Percentiles rank a stretch among this genome's conserved stretches.
Conservation (phyloP, 1,140 invertebrate genomes). For the Globodera ellingtonae region DNA sequence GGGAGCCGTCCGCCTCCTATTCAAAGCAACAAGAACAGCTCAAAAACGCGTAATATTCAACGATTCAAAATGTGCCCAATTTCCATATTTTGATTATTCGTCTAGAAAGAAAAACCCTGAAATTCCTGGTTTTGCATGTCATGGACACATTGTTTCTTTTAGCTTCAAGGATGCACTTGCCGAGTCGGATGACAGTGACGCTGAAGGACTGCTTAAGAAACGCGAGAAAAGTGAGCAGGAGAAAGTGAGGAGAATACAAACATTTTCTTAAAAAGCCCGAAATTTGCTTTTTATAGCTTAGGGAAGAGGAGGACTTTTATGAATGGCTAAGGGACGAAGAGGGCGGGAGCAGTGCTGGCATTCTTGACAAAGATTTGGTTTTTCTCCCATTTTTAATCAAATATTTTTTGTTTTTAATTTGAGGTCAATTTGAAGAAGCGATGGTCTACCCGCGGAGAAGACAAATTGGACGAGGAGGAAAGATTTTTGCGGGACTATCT, state of each 20-base stretch:
- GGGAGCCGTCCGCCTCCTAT: constrained; percentile 71
- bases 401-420: not conserved
- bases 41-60: constrained; percentile 70
- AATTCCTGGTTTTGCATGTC: not conserved
- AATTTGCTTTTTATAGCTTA: constrained; percentile 63
- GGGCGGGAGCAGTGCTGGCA: constrained; percentile 67
- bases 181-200: constrained; percentile 67
- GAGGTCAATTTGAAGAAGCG: constrained; percentile 77
- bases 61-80: too few species aligned
- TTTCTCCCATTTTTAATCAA: not conserved
- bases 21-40: constrained; percentile 72
- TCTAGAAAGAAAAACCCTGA: not conserved
- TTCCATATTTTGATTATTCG: too few species aligned
- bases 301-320: constrained; percentile 76
- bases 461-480: constrained; percentile 79
- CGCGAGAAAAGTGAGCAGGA: constrained; percentile 73
- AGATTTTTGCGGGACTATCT: constrained; percentile 89
- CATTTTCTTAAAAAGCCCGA: not conserved
- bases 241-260: constrained; percentile 60
- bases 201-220: constrained; percentile 69
- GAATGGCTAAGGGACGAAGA: constrained; percentile 81
- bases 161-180: constrained; percentile 63
- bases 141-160: constrained; percentile 25
- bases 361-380: constrained; percentile 66
- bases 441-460: constrained; percentile 74